phyloP scores from a whole-genome alignment of 2,113 vertebrate genomes.

The Talpa occidentalis region DNA sequence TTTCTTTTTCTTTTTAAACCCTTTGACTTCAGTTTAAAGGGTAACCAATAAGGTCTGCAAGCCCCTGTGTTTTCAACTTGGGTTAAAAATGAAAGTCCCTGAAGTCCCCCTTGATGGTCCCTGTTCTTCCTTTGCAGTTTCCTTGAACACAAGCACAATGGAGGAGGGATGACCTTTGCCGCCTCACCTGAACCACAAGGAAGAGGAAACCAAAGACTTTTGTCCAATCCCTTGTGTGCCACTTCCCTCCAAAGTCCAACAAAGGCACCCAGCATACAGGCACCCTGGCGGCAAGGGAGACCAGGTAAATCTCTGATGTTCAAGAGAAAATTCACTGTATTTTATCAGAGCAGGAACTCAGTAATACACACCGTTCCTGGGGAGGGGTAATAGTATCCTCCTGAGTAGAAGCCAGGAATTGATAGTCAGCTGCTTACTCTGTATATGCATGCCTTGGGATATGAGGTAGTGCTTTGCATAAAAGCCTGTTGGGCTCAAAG shows the following conservation, averaged over 20 bases:
- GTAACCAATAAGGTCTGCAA: constrained; percentile 76
- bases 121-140: constrained; percentile 59
- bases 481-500: neutral
- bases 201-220: constrained; percentile 52
- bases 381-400: neutral
- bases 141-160: constrained; percentile 46
- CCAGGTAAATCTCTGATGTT: neutral
- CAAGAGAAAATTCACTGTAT: neutral
- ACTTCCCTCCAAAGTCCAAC: neutral
- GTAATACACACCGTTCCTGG: neutral
- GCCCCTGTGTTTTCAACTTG: constrained; percentile 53
- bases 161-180: constrained; percentile 49
- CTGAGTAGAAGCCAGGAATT: neutral
- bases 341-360: neutral
- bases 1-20: constrained; percentile 74
- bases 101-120: constrained; percentile 52
- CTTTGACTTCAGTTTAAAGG: constrained; percentile 79
- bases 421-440: neutral
- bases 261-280: neutral
- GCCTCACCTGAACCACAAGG: neutral
- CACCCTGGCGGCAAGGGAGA: neutral
- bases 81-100: constrained; percentile 67
- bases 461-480: neutral
- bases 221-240: neutral
- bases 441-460: neutral